phyloP scores from a whole-genome alignment of 2,888 invertebrate genomes.

The Calliphora vomitoria region DNA sequence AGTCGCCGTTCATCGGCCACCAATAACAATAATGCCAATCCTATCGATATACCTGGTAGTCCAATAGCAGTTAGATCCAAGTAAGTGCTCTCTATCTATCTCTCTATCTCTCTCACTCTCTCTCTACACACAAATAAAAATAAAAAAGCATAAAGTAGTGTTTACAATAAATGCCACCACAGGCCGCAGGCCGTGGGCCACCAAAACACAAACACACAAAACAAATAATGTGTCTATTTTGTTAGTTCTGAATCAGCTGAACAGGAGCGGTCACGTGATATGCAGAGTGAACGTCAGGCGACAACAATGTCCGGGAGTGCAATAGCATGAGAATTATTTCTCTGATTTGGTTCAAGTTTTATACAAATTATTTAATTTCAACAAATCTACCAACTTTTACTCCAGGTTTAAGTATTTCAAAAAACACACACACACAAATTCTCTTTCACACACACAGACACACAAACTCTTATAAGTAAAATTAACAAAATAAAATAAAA shows the following conservation, averaged over 20 bases:
- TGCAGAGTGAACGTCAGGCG: slow-evolving; percentile 84
- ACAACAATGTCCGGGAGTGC: slow-evolving; percentile 85
- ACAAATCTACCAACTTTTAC: slow-evolving; percentile 58
- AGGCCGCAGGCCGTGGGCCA: slow-evolving; percentile 37
- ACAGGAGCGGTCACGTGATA: slow-evolving; percentile 83
- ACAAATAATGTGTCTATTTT: slow-evolving; percentile 72
- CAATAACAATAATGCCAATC: slow-evolving; percentile 84
- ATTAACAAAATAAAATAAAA: slow-evolving; percentile 40
- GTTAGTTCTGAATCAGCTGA: slow-evolving; percentile 84
- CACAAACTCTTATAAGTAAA: slow-evolving; percentile 20
- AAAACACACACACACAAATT: slow-evolving; percentile 24
- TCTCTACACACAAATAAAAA: slow-evolving; percentile 31
- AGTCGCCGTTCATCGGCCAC: slow-evolving; percentile 84
- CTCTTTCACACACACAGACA: not conserved
- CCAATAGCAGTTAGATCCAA: slow-evolving; percentile 84
- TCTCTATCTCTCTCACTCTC: slow-evolving; percentile 7
- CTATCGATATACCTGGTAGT: slow-evolving; percentile 82
- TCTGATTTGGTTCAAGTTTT: slow-evolving; percentile 85
- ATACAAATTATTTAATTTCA: slow-evolving; percentile 68
- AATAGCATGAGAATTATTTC: slow-evolving; percentile 86
- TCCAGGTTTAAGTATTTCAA: slow-evolving; percentile 53
- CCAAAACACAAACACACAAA: slow-evolving; percentile 40
- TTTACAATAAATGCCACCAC: slow-evolving; percentile 59
- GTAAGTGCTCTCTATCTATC: slow-evolving; percentile 77
- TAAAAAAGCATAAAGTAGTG: slow-evolving; percentile 59